phyloP scores from a whole-genome alignment of 2,888 invertebrate species.

The Euplagia quadripunctaria region DNA sequence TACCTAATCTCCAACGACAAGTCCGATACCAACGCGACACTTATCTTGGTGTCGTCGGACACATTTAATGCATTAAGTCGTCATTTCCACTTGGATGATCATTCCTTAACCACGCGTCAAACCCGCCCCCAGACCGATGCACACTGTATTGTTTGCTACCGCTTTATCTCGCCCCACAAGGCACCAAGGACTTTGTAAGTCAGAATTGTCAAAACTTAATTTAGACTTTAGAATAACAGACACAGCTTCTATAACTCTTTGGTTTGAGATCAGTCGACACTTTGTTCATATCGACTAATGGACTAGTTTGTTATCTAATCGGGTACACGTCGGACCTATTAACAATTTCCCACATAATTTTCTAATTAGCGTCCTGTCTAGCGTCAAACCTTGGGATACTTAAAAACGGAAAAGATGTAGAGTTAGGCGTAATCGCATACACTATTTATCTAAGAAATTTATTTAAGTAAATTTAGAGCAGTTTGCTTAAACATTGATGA shows the following conservation, averaged over 20 bases:
- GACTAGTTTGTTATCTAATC: slow-evolving; percentile 87
- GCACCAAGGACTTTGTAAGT: slow-evolving; percentile 70
- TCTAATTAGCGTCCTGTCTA: slow-evolving; percentile 84
- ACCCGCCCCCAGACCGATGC: slow-evolving; percentile 77
- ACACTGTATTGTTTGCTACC: slow-evolving; percentile 83
- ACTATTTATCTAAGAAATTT: slow-evolving; percentile 58
- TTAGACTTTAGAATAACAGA: slow-evolving; percentile 71
- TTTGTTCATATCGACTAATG: slow-evolving; percentile 81
- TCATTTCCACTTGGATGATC: slow-evolving; percentile 86
- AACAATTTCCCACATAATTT: slow-evolving; percentile 86
- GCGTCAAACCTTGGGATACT: slow-evolving; percentile 67
- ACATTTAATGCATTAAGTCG: slow-evolving; percentile 87
- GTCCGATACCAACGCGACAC: slow-evolving; percentile 80
- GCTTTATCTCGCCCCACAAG: slow-evolving; percentile 75
- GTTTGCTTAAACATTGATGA: slow-evolving; percentile 58
- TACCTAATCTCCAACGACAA: slow-evolving; percentile 83
- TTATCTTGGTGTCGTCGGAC: slow-evolving; percentile 86
- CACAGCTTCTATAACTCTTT: slow-evolving; percentile 59
- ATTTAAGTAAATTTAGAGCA: slow-evolving; percentile 57
- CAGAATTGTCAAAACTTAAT: slow-evolving; percentile 58
- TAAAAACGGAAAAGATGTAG: slow-evolving; percentile 76
- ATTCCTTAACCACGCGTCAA: slow-evolving; percentile 86
- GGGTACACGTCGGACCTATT: slow-evolving; percentile 83
- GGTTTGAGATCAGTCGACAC: slow-evolving; percentile 50
- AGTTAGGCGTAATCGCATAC: slow-evolving; percentile 63